These are phyloP conservation scores for Drosophila mulleri DNA, from an alignment of 2,888 invertebrate species.

Conservation along the genomic window DNA sequence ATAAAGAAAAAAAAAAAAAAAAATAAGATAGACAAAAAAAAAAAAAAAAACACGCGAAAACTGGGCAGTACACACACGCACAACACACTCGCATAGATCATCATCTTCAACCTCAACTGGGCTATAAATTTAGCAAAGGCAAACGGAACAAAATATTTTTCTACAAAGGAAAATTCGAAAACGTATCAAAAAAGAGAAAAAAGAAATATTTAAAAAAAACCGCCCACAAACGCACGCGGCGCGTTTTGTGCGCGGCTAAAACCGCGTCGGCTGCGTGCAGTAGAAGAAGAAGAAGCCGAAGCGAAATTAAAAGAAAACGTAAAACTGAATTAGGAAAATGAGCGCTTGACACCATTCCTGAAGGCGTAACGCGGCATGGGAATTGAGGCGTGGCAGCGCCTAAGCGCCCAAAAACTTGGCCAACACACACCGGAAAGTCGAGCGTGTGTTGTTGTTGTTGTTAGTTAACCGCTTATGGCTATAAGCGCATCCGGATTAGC, in stretches of 20 bases:
- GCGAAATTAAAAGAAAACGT: constrained; percentile 39
- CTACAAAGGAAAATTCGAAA: constrained; percentile 29
- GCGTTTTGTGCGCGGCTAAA: constrained; percentile 40
- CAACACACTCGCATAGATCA: constrained; percentile 22
- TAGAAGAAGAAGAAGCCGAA: background rate
- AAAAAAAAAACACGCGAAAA: constrained; percentile 27
- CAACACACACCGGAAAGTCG: constrained; percentile 62
- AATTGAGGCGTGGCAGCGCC: constrained; percentile 12
- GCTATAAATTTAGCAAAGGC: constrained; percentile 69
- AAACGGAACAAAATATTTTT: constrained; percentile 22
- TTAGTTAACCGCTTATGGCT: constrained; percentile 64
- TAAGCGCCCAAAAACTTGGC: constrained; percentile 34
- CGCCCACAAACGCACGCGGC: constrained; percentile 28
- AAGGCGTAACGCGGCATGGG: constrained; percentile 24
- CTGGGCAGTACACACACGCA: constrained; percentile 30
- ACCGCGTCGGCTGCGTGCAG: constrained; percentile 21
- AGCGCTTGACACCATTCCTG: constrained; percentile 72
- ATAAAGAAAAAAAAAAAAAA: constrained; percentile 1
- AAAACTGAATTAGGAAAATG: constrained; percentile 76
- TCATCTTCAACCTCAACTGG: constrained; percentile 41
- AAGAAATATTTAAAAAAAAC: background rate
- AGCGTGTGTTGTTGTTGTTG: constrained; percentile 32
- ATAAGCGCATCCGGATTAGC: constrained; percentile 73
- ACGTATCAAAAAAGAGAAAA: constrained; percentile 18
- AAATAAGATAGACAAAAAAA: too few relatives aligned